Conservation (phyloP, 2,888 invertebrate species). For the Bibio marci region DNA sequence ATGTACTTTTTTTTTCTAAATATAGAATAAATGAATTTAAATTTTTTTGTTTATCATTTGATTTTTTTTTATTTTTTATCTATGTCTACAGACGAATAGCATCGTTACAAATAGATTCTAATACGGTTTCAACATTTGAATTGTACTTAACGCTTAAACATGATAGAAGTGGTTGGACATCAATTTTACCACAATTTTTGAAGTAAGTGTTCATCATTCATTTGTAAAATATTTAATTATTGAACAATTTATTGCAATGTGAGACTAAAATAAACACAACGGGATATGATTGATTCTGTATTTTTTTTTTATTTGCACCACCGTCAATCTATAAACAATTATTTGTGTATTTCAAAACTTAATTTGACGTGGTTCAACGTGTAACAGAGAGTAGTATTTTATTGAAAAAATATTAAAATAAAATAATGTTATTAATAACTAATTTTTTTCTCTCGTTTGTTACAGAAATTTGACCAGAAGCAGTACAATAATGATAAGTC, state of each 20-base stretch:
- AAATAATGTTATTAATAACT: no score
- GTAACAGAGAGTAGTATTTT: no score
- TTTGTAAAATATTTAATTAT: background rate
- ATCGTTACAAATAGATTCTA: constrained; percentile 70
- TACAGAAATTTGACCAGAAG: constrained; percentile 68
- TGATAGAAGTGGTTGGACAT: constrained; percentile 73
- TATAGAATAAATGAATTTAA: no score
- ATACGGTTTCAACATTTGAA: constrained; percentile 80
- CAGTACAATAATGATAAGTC: constrained; percentile 77
- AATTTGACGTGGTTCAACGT: no score
- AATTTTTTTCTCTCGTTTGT: constrained; percentile 16
- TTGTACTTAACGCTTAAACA: constrained; percentile 75
- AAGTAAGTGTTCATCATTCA: constrained; percentile 45
- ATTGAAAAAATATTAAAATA: no score
- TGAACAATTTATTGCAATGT: background rate
- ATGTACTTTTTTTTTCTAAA: no score
- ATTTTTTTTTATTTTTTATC: constrained; percentile 3
- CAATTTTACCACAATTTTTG: constrained; percentile 72
- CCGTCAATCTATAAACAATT: constrained; percentile 6
- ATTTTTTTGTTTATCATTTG: background rate
- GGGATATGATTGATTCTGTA: constrained; percentile 2
- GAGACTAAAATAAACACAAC: background rate
- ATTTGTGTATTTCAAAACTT: background rate
- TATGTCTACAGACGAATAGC: constrained; percentile 43
- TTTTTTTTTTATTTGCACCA: constrained; percentile 5